Conservation (phyloP, 2,888 invertebrate genomes). For the Caenorhabditis sp. region DNA sequence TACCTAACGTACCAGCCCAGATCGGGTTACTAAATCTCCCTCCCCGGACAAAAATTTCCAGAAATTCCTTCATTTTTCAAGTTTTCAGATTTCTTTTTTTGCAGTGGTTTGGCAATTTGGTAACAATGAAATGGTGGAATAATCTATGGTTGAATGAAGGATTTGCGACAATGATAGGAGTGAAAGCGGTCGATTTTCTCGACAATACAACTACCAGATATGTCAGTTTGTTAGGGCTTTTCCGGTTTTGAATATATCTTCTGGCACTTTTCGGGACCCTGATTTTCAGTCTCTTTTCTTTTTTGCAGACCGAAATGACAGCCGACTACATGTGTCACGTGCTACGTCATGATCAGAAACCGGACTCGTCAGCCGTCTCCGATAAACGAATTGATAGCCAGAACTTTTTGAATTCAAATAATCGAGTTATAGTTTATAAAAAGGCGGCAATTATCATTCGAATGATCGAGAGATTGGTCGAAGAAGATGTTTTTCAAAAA, state of each 20-base stretch:
- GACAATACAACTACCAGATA: slow-evolving; percentile 41
- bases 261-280: not conserved
- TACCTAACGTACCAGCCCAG: no score
- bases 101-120: slow-evolving; percentile 67
- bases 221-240: no score
- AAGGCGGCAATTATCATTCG: slow-evolving; percentile 50
- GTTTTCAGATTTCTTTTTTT: no score
- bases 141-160: slow-evolving; percentile 67
- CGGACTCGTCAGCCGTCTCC: slow-evolving; percentile 12
- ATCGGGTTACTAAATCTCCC: no score
- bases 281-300: not conserved
- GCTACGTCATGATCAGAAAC: slow-evolving; percentile 22
- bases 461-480: slow-evolving; percentile 56
- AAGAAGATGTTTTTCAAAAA: slow-evolving; percentile 48
- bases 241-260: no score
- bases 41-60: no score
- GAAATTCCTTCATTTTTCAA: no score
- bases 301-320: slow-evolving; percentile 27
- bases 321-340: slow-evolving; percentile 28
- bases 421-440: slow-evolving; percentile 25
- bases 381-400: slow-evolving; percentile 7
- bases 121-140: slow-evolving; percentile 68
- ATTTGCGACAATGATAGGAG: slow-evolving; percentile 51
- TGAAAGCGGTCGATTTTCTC: slow-evolving; percentile 38
- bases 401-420: not conserved